phyloP scores from a whole-genome alignment of 2,113 vertebrate species.

The Corythaixoides concolor region DNA sequence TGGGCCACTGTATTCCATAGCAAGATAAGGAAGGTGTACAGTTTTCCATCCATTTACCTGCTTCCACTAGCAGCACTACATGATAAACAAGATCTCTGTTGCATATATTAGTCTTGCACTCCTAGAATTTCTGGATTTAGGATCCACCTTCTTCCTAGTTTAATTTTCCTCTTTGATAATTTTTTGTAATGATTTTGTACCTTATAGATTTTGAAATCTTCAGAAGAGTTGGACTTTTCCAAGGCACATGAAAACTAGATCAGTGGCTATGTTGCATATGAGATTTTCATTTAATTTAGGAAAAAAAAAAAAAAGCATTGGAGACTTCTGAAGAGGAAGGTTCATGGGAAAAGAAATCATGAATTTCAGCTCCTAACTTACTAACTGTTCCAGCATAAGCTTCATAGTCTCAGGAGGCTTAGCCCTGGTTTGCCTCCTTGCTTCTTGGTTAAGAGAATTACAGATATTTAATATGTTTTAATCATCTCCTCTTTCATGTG shows the following conservation, averaged over 20 bases:
- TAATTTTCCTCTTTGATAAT: neutral
- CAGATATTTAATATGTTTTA: neutral
- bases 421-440: neutral
- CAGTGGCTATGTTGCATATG: neutral
- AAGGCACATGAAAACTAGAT: neutral
- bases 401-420: neutral
- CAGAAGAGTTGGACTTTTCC: neutral
- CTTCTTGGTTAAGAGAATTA: neutral
- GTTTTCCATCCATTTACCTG: neutral
- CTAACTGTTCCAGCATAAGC: neutral
- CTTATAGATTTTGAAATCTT: neutral
- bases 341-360: neutral
- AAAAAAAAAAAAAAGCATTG: neutral
- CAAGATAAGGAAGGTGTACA: neutral
- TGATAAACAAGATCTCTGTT: neutral
- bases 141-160: neutral
- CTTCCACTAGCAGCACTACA: neutral
- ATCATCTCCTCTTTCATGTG: neutral
- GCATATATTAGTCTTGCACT: rapidly evolving
- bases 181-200: neutral
- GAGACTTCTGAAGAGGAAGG: neutral
- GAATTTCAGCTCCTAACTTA: neutral
- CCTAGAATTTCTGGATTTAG: neutral
- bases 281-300: neutral
- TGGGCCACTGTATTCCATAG: neutral